Base-by-base conservation (phyloP, 2,797 vertebrate species). In the Phoxinus dragarum region DNA sequence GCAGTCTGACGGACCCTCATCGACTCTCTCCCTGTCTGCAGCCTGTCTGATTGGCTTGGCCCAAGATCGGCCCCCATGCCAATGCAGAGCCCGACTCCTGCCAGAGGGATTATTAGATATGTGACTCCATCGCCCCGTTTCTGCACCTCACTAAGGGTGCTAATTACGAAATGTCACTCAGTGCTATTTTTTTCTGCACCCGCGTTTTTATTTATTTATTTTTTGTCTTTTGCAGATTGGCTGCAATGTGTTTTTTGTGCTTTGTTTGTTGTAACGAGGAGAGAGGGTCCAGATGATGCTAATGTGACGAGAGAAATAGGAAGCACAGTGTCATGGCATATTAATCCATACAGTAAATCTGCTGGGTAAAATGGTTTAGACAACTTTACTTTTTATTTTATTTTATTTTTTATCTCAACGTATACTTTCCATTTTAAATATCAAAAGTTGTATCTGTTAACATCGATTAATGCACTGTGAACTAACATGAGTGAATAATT, bases 1-100 rank as follows among this genome's bases (percentile, higher is more conserved):
- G 94, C 93, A 94, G 93, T 93, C 90, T 91, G 89, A 93, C 93
- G 92, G 91, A 93, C 56, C 56, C 76, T 66, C 78, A 61, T 59
- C 47, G 80, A 59, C 64, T 40, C 80, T 78, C 67, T 76, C 77
- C 83, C 52, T 47, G 83, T 84, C 84, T 87, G 66, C 84, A 79
- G 82, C 44, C 67, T 73, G 78, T 87, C 67, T 86, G 83, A 89
- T 64, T 49, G 52, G 14, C 81, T 75, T 85, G 86, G 80, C 79
- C 85, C 11, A 16, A 81, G 84, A 71, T 69, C 38, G 73, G 75
- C 47, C 82, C 74, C 36, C 68, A 40, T 86, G 75, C 38, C 66
- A 86, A 82, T 44, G 59, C 73, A 84, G 81, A 80, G 76, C 54
- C 31, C 7, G 21, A 80, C 76, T 85, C 89, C 89, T 86, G 86